These are phyloP conservation scores for Myrmophylax atrothorax DNA, from an alignment of 2,113 vertebrate genomes.

Conservation along the genomic window DNA sequence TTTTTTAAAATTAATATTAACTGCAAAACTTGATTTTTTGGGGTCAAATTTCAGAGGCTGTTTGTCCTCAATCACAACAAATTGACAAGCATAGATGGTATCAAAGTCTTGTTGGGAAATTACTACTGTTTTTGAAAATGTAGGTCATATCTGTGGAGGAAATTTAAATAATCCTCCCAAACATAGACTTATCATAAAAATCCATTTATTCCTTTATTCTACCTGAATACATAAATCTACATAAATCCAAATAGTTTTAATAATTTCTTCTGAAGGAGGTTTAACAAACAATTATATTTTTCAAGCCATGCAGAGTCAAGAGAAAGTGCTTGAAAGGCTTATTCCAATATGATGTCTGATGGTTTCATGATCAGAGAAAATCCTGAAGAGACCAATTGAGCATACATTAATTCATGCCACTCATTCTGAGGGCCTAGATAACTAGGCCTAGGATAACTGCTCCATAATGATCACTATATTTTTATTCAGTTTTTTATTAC, in stretches of 20 bases:
- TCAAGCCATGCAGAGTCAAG: background rate
- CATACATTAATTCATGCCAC: background rate
- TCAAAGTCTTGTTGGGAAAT: background rate
- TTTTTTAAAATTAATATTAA: background rate
- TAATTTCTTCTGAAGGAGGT: conserved; percentile 9
- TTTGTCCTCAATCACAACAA: background rate
- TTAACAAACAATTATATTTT: background rate
- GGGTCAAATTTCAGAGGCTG: background rate
- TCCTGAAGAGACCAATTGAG: background rate
- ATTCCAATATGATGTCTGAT: background rate
- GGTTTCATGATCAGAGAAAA: background rate
- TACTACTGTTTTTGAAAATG: background rate
- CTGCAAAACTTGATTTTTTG: background rate
- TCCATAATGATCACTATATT: background rate
- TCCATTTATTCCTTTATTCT: conserved; percentile 20
- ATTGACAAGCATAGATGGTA: background rate
- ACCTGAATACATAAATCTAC: background rate
- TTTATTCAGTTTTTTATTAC: background rate
- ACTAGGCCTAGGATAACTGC: background rate
- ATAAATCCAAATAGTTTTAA: conserved; percentile 6
- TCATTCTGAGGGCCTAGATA: background rate
- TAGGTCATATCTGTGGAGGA: conserved; percentile 26
- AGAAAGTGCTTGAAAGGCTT: background rate
- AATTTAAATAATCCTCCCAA: conserved; percentile 40
- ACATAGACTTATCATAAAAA: conserved; percentile 22